Conservation (phyloP, 2,888 invertebrate species). For the Stenoptilia bipunctidactyla region DNA sequence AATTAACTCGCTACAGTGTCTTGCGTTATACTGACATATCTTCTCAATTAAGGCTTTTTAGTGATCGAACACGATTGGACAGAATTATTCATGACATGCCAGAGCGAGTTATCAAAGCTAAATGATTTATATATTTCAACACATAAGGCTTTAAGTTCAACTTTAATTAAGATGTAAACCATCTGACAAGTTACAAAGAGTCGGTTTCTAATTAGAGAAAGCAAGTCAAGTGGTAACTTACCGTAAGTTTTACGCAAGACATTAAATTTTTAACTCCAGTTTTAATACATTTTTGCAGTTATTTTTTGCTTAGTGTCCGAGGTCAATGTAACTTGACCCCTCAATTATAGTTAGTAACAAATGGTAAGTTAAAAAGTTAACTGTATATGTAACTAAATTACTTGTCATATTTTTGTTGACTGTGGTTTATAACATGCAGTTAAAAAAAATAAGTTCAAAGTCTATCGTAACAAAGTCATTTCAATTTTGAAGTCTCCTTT, state of each 20-base stretch:
- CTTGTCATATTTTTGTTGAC: no score
- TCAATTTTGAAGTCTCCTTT: no score
- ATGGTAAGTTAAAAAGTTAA: no score
- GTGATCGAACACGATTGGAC: conserved; percentile 38
- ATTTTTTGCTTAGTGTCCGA: no score
- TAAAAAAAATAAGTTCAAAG: no score
- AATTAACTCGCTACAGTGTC: conserved; percentile 48
- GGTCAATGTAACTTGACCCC: no score
- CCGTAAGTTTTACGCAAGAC: background rate
- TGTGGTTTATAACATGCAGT: no score
- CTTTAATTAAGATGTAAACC: conserved; percentile 17
- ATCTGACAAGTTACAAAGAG: conserved; percentile 21
- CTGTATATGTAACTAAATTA: no score
- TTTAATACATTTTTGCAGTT: background rate
- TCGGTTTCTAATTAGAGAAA: background rate
- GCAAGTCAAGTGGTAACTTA: background rate
- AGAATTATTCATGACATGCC: conserved; percentile 57
- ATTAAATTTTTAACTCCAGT: background rate
- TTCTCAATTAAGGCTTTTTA: conserved; percentile 58
- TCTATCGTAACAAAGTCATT: no score
- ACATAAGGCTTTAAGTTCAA: background rate
- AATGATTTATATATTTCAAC: conserved; percentile 25
- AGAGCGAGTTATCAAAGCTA: conserved; percentile 32
- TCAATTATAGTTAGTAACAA: no score
- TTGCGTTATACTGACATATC: conserved; percentile 43